A percentile compares a stretch with the other conserved stretches of the same genome.
phyloP scores from a whole-genome alignment of 2,888 invertebrate species.

The Teleogryllus oceanicus region DNA sequence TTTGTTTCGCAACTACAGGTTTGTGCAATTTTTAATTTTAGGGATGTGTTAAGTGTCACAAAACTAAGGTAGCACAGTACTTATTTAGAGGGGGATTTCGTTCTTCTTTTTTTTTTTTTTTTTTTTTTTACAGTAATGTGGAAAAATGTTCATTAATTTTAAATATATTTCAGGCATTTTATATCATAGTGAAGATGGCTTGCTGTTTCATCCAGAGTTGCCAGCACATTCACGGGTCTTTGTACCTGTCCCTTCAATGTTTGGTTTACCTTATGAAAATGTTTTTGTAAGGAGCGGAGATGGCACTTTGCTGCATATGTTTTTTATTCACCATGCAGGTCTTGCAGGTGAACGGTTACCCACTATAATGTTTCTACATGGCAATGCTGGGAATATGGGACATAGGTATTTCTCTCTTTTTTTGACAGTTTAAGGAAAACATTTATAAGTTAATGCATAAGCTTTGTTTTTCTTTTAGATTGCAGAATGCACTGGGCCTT shows the following conservation, averaged over 20 bases:
- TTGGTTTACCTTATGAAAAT: slow-evolving; percentile 83
- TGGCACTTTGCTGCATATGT: slow-evolving; percentile 75
- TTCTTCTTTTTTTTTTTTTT: background rate
- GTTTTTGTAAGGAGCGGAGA: slow-evolving; percentile 70
- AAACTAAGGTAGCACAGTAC: no score
- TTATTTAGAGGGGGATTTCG: no score
- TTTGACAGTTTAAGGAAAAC: no score
- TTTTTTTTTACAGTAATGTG: background rate
- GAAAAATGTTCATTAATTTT: background rate
- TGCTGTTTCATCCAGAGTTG: slow-evolving; percentile 85
- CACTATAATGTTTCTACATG: slow-evolving; percentile 88
- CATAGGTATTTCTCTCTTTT: slow-evolving; percentile 59
- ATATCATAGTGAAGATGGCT: slow-evolving; percentile 80
- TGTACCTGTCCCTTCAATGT: slow-evolving; percentile 81
- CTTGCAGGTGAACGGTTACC: slow-evolving; percentile 67
- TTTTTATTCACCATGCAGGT: slow-evolving; percentile 71
- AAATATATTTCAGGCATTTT: slow-evolving; percentile 62
- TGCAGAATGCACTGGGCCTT: slow-evolving; percentile 83
- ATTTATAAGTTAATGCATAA: no score
- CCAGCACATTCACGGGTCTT: slow-evolving; percentile 85
- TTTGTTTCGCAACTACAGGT: slow-evolving; percentile 70
- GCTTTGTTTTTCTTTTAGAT: slow-evolving; percentile 49
- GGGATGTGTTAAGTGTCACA: no score
- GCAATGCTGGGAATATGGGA: slow-evolving; percentile 96
- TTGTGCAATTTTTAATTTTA: slow-evolving; percentile 40